Evolutionary conservation across 2,888 invertebrate species (phyloP).

Genomic region (Clivina fossor): DNA sequence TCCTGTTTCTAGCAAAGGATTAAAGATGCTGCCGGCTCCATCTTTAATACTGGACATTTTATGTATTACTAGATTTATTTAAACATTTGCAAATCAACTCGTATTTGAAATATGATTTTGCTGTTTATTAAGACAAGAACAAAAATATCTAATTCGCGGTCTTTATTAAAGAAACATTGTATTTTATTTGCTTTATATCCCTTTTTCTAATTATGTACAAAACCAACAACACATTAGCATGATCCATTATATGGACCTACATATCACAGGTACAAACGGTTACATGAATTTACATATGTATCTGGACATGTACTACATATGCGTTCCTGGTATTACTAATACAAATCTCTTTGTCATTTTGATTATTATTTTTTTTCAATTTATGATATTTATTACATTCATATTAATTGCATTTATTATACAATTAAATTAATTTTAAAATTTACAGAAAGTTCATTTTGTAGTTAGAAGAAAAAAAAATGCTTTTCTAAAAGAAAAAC

Average conservation of each 20-base stretch:
- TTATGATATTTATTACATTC: too few relatives aligned
- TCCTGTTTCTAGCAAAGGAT: too few relatives aligned
- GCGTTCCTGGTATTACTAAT: constrained; percentile 2
- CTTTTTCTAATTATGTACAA: background rate
- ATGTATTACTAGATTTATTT: background rate
- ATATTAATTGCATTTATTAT: too few relatives aligned
- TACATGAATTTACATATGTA: constrained; percentile 6
- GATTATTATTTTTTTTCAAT: too few relatives aligned
- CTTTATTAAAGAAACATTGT: too few relatives aligned
- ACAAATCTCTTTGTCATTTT: constrained; percentile 9
- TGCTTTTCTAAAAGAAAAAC: too few relatives aligned
- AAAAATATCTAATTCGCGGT: background rate
- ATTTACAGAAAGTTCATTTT: too few relatives aligned
- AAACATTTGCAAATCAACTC: background rate
- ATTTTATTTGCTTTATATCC: too few relatives aligned
- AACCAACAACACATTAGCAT: background rate
- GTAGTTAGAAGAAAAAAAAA: too few relatives aligned
- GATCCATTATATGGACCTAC: background rate
- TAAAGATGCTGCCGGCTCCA: background rate
- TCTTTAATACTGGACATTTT: background rate
- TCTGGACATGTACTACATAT: constrained; percentile 12
- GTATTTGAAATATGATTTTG: background rate
- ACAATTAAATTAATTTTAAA: too few relatives aligned
- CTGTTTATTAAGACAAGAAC: background rate
- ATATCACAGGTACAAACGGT: constrained; percentile 9